phyloP scores from a whole-genome alignment of 2,113 vertebrate genomes.

The Ramphastos sulfuratus region DNA sequence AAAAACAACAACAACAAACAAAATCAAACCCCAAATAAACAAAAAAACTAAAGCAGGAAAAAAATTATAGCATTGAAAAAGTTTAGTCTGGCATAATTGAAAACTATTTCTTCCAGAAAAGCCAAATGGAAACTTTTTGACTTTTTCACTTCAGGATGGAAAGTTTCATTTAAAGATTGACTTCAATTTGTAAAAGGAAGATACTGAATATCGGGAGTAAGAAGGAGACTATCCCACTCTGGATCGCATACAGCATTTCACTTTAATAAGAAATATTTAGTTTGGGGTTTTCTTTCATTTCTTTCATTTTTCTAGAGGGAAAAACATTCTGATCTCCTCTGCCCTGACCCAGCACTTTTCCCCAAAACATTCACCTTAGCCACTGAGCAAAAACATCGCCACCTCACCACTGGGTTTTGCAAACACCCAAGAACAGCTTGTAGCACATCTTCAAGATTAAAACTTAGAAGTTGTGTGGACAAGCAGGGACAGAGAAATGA shows the following conservation, averaged over 20 bases:
- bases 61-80: background rate
- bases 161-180: constrained; percentile 9
- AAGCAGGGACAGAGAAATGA: background rate
- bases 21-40: background rate
- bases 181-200: background rate
- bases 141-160: background rate
- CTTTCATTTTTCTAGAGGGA: background rate
- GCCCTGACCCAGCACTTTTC: background rate
- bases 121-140: background rate
- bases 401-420: background rate
- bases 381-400: background rate
- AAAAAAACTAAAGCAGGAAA: background rate
- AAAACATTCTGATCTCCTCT: background rate
- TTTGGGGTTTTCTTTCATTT: background rate
- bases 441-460: background rate
- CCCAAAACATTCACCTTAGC: background rate
- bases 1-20: background rate
- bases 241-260: background rate
- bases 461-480: background rate
- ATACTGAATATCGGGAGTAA: background rate
- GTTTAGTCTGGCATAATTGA: background rate
- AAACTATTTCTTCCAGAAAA: constrained; percentile 32
- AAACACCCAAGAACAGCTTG: background rate
- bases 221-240: background rate
- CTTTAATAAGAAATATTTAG: background rate